Evolutionary conservation across 2,113 vertebrate species (phyloP).

Genomic region (Garra rufa): DNA sequence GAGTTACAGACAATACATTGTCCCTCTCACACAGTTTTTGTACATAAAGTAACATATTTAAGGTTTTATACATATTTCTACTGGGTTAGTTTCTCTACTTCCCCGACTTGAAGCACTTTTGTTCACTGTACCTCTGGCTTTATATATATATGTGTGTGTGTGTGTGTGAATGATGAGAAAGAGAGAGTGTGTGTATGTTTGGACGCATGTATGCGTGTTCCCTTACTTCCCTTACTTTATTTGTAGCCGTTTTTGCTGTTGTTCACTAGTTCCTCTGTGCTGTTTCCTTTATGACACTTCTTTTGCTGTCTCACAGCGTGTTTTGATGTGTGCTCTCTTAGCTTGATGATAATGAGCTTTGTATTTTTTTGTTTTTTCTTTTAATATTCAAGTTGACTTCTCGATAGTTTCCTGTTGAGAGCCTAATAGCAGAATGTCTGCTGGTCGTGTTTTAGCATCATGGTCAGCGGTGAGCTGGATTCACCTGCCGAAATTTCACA

Average conservation of each 20-base stretch:
- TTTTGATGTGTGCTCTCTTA: slow-evolving; percentile 51
- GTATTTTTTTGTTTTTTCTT: slow-evolving; percentile 52
- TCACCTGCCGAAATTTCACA: slow-evolving; percentile 70
- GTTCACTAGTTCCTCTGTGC: slow-evolving; percentile 55
- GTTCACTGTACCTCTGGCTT: slow-evolving; percentile 83
- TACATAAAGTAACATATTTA: slow-evolving; percentile 88
- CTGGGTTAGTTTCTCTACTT: slow-evolving; percentile 85
- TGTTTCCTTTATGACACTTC: slow-evolving; percentile 46
- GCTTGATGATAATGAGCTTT: slow-evolving; percentile 54
- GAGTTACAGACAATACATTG: slow-evolving; percentile 79
- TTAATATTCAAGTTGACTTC: slow-evolving; percentile 42
- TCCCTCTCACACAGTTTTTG: slow-evolving; percentile 85
- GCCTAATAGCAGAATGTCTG: slow-evolving; percentile 58
- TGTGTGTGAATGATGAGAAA: slow-evolving; percentile 1
- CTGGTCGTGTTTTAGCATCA: slow-evolving; percentile 74
- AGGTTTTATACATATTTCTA: slow-evolving; percentile 90
- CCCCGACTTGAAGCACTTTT: slow-evolving; percentile 91
- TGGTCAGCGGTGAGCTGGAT: slow-evolving; percentile 82
- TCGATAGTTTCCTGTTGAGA: slow-evolving; percentile 56
- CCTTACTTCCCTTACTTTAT: slow-evolving; percentile 59
- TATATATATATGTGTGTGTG: slow-evolving; percentile 55
- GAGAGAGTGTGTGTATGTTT: slow-evolving; percentile 25
- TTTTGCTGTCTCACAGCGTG: slow-evolving; percentile 56
- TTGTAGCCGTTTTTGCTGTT: slow-evolving; percentile 40
- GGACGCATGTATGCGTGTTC: slow-evolving; percentile 60